Evolutionary conservation across 1,140 invertebrate genomes (phyloP), one percentile per base, ranked within the genome.

Genomic region (Drosophila biarmipes): DNA sequence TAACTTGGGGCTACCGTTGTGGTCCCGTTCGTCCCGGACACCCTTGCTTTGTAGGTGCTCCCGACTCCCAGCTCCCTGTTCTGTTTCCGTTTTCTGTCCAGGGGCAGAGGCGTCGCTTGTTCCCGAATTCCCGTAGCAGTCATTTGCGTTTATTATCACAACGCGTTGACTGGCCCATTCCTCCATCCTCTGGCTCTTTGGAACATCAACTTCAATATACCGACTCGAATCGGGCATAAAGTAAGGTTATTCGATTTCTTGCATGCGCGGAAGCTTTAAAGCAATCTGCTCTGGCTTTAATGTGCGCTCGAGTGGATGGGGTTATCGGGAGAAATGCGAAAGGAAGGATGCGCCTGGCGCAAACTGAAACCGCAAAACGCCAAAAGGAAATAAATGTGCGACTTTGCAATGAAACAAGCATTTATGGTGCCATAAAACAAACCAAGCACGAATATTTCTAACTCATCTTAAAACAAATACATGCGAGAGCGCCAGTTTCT

Each of bases 351-450:
- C 54, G 67, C 56, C 40, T 58, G 58, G 52, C 56, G 52, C 62
- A 64, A 63, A 89, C 74, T 81, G 79, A 78, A 89, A 86, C 81
- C 82, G 74, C 84, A 77, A 89, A 87, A 77, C 52, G 78, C 71
- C 79, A 74, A 87, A 89, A 66, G 57, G 84, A 89, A 87, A 89
- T 89, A 87, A 87, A 87, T 89, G 79, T 87, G 79, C 84, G 84
- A 89, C 84, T 89, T 87, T 89, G 79, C 79, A 87, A 87, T 87
- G 79, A 87, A 89, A 87, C 75, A 86, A 87, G 71, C 84, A 78
- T 87, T 87, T 87, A 87, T 84, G 82, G 85, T 82, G 71, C 79
- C 79, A 87, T 87, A 89, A 87, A 87, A 87, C 82, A 87, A 89
- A 84, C 79, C 69, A 75, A 75, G 84, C 84, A 89, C 84, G 67